Base-by-base conservation (phyloP, 2,888 invertebrate genomes). In the Drosophila borborema region DNA sequence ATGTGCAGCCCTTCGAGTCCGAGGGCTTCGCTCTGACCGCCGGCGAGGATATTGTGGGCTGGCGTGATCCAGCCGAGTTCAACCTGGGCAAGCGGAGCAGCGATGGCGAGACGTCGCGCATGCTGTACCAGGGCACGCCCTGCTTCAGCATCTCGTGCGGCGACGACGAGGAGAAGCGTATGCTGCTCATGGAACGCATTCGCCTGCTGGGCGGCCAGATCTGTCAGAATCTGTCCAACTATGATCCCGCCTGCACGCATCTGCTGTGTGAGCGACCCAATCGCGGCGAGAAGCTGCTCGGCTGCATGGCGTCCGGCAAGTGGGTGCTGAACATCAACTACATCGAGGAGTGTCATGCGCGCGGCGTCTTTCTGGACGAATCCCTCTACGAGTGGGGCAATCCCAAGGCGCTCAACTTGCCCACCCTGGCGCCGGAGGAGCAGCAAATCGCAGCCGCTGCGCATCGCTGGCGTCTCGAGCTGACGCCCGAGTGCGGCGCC, bases 321-420 rank as follows among this genome's bases (percentile, higher is more conserved):
- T 98, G 98, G 98, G 95, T 98, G 14, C 93, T 98, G n/a, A 97
- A 97, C 84, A 94, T 95, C 2, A 95, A 95, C 0, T 99, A 97
- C 88, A 93, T 98, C 2, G 94, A 95, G 7, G 94, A 96, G 53
- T 97, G 96, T 64, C 92, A 95, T 10, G 94, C 90, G 4, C 81
- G 88, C 14, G 91, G 91, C 41, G 78, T 76, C 31, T 92, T 91
- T 7, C 75, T 92, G 7, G 89, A 92, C 9, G 98, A 98, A 92
- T 96, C 97, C 82, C 94, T 95, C 0, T 97, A 94, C 92, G 98
- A 98, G 91, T 98, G 97, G 96, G 98, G 98, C 4, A 97, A 97
- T 92, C 96, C 96, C 0, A 92, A 93, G 59, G 95, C 96, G 0
- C 93, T 92, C 3, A 91, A 94, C 0, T 90, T 95, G 4, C 86